phyloP scores from a whole-genome alignment of 2,797 vertebrate species.

The Podargus strigoides region DNA sequence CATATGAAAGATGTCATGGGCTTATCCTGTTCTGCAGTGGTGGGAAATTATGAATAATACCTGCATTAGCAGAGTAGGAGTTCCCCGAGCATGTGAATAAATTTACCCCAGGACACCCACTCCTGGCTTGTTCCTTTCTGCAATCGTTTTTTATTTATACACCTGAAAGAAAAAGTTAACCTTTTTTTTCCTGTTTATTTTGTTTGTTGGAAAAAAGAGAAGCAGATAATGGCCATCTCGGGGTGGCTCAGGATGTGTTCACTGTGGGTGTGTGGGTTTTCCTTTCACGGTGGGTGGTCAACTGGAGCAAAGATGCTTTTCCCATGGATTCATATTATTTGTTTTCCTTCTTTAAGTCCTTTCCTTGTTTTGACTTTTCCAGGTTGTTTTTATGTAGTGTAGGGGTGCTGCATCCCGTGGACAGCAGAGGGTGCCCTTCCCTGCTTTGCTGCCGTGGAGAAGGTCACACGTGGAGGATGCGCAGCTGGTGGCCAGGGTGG shows the following conservation, averaged over 20 bases:
- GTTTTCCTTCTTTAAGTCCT: not conserved
- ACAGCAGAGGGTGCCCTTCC: not conserved
- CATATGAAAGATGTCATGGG: accelerated
- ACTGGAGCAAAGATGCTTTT: not conserved
- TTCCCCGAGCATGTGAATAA: not conserved
- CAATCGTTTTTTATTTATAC: not conserved
- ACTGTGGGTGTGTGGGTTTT: not conserved
- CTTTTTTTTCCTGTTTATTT: not conserved
- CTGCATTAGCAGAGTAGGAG: not conserved
- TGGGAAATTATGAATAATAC: not conserved
- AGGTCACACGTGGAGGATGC: not conserved
- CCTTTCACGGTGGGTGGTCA: not conserved
- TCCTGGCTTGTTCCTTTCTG: not conserved
- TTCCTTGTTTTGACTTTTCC: not conserved
- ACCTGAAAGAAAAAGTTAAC: not conserved
- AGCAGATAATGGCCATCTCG: accelerated
- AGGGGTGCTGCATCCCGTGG: not conserved
- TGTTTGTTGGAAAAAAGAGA: not conserved
- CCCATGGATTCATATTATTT: accelerated
- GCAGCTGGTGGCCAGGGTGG: not conserved
- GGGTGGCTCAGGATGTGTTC: not conserved
- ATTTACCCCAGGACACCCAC: not conserved
- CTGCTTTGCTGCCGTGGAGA: not conserved
- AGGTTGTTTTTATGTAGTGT: accelerated
- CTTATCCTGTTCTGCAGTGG: not conserved